Percentiles rank a stretch among this genome's conserved stretches.
Conservation (phyloP, 2,113 vertebrate species). For the Falco punctatus region DNA sequence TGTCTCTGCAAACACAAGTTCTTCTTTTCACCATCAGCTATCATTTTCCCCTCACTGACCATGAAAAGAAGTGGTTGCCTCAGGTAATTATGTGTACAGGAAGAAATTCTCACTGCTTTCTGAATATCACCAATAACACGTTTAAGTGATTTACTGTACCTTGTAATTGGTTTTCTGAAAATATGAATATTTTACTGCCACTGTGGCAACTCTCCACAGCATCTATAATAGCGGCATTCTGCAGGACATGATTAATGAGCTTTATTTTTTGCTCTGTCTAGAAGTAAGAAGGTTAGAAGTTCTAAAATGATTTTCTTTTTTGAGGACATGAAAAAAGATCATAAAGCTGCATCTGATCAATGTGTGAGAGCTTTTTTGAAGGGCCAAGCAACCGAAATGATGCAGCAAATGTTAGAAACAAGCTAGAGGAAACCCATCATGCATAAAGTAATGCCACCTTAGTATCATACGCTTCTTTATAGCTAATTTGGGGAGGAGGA, state of each 20-base stretch:
- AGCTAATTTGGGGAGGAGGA: neutral
- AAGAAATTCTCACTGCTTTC: conserved; percentile 47
- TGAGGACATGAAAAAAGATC: neutral
- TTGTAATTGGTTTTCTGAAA: conserved; percentile 70
- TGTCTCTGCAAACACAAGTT: neutral
- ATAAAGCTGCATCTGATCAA: neutral
- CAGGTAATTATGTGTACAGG: conserved; percentile 54
- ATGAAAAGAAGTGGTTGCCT: conserved; percentile 51
- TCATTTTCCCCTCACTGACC: conserved; percentile 38
- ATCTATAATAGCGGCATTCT: conserved; percentile 77
- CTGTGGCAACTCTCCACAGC: conserved; percentile 68
- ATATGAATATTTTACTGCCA: conserved; percentile 74
- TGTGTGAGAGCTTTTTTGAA: conserved; percentile 14
- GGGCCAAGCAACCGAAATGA: neutral
- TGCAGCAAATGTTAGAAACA: neutral
- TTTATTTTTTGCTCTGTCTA: conserved; percentile 54
- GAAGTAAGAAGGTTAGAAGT: conserved; percentile 47
- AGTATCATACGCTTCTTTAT: neutral
- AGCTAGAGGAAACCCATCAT: neutral
- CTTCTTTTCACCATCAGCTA: neutral
- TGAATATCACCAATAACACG: conserved; percentile 47
- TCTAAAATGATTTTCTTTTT: conserved; percentile 48
- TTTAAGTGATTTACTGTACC: conserved; percentile 69
- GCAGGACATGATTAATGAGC: conserved; percentile 68
- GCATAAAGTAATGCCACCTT: neutral